Conservation (phyloP, 1,140 invertebrate genomes). For the Leguminivora glycinivorella region DNA sequence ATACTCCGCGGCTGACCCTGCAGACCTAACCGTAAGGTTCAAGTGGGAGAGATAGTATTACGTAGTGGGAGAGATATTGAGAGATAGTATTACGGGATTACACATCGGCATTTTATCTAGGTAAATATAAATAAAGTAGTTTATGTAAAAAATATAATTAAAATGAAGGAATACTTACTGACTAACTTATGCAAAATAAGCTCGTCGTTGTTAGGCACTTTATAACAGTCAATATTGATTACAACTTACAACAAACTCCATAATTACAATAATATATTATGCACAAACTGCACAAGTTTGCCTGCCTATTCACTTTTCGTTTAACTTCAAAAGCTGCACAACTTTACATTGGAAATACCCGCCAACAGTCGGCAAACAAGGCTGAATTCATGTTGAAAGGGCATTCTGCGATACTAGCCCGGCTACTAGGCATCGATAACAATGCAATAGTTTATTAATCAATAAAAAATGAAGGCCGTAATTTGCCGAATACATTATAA, state of each 20-base stretch:
- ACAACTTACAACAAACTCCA: conserved; percentile 13
- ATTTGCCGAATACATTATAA: conserved; percentile 32
- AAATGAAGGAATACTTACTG: background rate
- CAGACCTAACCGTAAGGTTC: too few species aligned
- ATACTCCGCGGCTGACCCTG: too few species aligned
- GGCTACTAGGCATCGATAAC: conserved; percentile 30
- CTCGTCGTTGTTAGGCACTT: background rate
- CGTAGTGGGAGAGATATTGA: too few species aligned
- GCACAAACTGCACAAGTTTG: conserved; percentile 8
- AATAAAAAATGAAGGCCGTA: conserved; percentile 48
- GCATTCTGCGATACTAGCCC: conserved; percentile 1
- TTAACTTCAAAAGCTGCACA: conserved; percentile 14
- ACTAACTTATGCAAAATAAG: background rate
- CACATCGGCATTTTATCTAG: too few species aligned
- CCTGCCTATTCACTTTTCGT: conserved; percentile 5
- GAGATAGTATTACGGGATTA: too few species aligned
- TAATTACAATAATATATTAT: conserved; percentile 4
- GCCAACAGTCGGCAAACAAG: conserved; percentile 14
- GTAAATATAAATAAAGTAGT: too few species aligned
- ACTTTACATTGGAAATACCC: conserved; percentile 3
- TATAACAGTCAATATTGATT: conserved; percentile 11
- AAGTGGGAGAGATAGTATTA: too few species aligned
- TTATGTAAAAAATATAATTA: background rate
- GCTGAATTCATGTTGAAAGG: conserved; percentile 16
- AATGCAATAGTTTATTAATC: conserved; percentile 46